Evolutionary conservation across 2,888 invertebrate species (phyloP).

Genomic region (Axea sp.): DNA sequence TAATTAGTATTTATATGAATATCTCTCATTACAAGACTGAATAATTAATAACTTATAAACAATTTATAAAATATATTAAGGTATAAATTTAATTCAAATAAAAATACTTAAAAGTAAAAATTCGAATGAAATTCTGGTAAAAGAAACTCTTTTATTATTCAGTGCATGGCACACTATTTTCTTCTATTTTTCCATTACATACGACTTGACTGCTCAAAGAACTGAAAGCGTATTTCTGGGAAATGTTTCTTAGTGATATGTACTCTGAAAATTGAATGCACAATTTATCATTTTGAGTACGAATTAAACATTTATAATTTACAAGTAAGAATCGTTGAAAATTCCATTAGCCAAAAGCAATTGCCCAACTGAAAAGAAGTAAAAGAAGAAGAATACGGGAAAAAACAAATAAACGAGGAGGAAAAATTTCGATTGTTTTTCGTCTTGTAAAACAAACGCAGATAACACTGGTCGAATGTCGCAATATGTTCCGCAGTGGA

Average conservation of each 20-base stretch:
- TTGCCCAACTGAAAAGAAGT: neutral
- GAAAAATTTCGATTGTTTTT: constrained; percentile 22
- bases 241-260: constrained; percentile 11
- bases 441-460: constrained; percentile 4
- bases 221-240: constrained; percentile 9
- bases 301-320: constrained; percentile 38
- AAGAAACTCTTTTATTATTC: constrained; percentile 22
- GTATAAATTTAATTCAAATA: neutral
- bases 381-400: neutral
- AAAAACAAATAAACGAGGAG: too few species aligned
- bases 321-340: constrained; percentile 5
- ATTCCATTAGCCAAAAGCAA: constrained; percentile 12
- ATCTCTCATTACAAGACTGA: too few species aligned
- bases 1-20: too few species aligned
- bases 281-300: constrained; percentile 14
- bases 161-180: constrained; percentile 13
- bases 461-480: constrained; percentile 37
- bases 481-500: constrained; percentile 56
- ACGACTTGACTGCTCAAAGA: constrained; percentile 27
- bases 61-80: neutral
- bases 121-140: neutral
- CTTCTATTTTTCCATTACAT: constrained; percentile 30
- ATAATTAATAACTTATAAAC: too few species aligned
- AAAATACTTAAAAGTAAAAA: neutral
- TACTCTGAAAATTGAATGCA: constrained; percentile 14